Evolutionary conservation across 2,113 vertebrate genomes (phyloP).

Genomic region (Mastomys coucha): DNA sequence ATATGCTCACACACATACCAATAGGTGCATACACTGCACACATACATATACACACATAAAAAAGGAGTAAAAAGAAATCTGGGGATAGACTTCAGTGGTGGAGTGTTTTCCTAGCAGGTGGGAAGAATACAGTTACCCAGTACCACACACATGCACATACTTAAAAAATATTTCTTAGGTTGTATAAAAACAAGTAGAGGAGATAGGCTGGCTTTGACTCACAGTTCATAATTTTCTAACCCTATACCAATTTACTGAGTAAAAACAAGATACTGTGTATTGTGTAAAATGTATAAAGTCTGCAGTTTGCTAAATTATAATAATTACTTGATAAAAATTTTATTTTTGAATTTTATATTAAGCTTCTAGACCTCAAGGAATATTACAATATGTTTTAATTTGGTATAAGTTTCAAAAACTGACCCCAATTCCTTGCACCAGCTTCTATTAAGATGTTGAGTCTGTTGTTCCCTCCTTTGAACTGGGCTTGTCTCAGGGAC

Average conservation of each 20-base stretch:
- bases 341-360: background rate
- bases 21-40: background rate
- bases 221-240: background rate
- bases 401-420: background rate
- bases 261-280: background rate
- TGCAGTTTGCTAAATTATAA: background rate
- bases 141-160: background rate
- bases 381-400: slow-evolving; percentile 8
- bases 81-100: background rate
- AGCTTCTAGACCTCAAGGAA: background rate
- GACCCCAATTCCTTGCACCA: background rate
- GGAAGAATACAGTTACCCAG: background rate
- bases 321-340: background rate
- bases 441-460: background rate
- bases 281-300: background rate
- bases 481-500: background rate
- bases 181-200: background rate
- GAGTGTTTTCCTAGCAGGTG: background rate
- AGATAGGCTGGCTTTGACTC: background rate
- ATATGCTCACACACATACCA: background rate
- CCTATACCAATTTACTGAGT: background rate
- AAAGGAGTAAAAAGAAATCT: background rate
- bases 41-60: background rate
- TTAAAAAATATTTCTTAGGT: background rate
- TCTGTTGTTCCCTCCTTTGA: background rate